Conservation (phyloP, 2,888 invertebrate species). For the Liposcelis brunnea region DNA sequence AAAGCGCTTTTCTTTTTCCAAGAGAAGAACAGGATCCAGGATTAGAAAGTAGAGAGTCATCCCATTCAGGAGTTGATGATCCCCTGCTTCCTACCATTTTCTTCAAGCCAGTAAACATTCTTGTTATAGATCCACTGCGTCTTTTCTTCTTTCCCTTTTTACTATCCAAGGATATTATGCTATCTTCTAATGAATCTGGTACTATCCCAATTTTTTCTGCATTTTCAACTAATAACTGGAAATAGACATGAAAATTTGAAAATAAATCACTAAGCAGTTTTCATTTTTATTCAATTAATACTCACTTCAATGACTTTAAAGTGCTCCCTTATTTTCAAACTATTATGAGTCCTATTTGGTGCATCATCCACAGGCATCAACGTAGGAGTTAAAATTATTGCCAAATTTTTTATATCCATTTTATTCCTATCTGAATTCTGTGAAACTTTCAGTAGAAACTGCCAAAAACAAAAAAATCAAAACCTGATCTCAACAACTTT, state of each 20-base stretch:
- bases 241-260: slow-evolving; percentile 13
- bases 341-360: slow-evolving; percentile 12
- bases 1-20: slow-evolving; percentile 45
- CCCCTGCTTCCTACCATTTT: slow-evolving; percentile 54
- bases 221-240: slow-evolving; percentile 59
- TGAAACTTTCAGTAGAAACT: slow-evolving; percentile 54
- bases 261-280: neutral
- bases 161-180: slow-evolving; percentile 18
- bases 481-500: slow-evolving; percentile 8
- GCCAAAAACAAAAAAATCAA: slow-evolving; percentile 21
- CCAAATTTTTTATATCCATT: slow-evolving; percentile 70
- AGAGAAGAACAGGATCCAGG: slow-evolving; percentile 29
- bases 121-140: slow-evolving; percentile 70
- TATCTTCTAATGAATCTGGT: slow-evolving; percentile 30
- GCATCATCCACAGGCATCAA: slow-evolving; percentile 53
- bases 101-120: slow-evolving; percentile 57
- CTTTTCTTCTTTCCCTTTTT: slow-evolving; percentile 53
- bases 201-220: slow-evolving; percentile 55
- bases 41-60: slow-evolving; percentile 27
- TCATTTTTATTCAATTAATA: neutral
- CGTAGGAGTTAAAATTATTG: slow-evolving; percentile 72
- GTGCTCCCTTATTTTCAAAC: slow-evolving; percentile 42
- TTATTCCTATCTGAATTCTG: slow-evolving; percentile 51
- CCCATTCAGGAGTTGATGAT: slow-evolving; percentile 23
- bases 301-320: slow-evolving; percentile 50